Percentiles rank a stretch among this genome's conserved stretches.
These are phyloP conservation scores for Psammodynastes pulverulentus DNA, from an alignment of 2,113 vertebrate genomes.

Conservation along the genomic window DNA sequence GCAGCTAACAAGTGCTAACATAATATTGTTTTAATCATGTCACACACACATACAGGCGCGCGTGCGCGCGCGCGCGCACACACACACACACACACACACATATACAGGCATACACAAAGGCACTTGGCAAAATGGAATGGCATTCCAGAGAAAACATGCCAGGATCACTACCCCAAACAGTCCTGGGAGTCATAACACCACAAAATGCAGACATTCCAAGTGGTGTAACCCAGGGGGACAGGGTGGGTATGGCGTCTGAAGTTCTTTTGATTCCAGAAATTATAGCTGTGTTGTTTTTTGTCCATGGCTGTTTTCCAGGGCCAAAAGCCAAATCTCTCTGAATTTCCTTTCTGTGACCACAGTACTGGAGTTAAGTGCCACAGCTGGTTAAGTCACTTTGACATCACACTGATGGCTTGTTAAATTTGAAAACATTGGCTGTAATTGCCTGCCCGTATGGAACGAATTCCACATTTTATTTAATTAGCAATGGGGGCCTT, in stretches of 20 bases:
- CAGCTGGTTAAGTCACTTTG: conserved; percentile 38
- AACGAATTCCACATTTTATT: conserved; percentile 25
- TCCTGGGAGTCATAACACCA: conserved; percentile 21
- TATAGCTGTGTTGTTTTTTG: conserved; percentile 47
- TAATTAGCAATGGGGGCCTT: conserved; percentile 26
- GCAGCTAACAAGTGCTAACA: background rate
- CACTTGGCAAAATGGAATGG: background rate
- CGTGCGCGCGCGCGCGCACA: too few species aligned
- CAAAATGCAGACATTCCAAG: conserved; percentile 37
- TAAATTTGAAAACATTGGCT: conserved; percentile 49
- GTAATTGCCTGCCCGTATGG: conserved; percentile 41
- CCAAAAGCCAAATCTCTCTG: conserved; percentile 47
- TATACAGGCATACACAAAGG: background rate
- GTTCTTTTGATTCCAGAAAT: conserved; percentile 57
- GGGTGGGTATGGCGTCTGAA: conserved; percentile 25
- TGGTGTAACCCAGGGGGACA: conserved; percentile 23
- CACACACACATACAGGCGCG: too few species aligned
- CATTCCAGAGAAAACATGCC: background rate
- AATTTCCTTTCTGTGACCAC: conserved; percentile 52
- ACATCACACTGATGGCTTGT: conserved; percentile 59
- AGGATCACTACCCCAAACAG: conserved; percentile 10
- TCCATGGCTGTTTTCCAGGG: conserved; percentile 46
- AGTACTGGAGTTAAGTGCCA: conserved; percentile 62
- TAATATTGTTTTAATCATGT: conserved; percentile 10
- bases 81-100: background rate